Evolutionary conservation across 2,888 invertebrate species (phyloP).

Genomic region (Dinocampus coccinellae): DNA sequence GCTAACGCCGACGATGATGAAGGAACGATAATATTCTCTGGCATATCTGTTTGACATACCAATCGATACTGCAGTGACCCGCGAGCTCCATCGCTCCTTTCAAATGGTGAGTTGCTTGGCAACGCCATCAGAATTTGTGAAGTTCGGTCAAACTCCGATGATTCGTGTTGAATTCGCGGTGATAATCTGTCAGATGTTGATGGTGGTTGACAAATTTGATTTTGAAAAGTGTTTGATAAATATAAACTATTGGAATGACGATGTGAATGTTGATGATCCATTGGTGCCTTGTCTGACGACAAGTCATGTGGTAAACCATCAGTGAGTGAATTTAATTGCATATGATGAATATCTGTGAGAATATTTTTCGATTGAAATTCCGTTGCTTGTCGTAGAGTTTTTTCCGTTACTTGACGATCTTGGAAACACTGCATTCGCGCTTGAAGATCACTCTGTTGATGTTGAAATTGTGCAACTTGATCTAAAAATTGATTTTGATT

Average conservation of each 20-base stretch:
- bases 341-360: slow-evolving; percentile 45
- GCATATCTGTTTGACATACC: slow-evolving; percentile 50
- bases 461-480: slow-evolving; percentile 65
- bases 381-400: slow-evolving; percentile 48
- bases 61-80: slow-evolving; percentile 61
- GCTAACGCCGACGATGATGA: slow-evolving; percentile 31
- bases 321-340: slow-evolving; percentile 49
- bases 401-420: slow-evolving; percentile 59
- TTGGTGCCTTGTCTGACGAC: slow-evolving; percentile 49
- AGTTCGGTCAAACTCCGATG: slow-evolving; percentile 51
- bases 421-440: slow-evolving; percentile 60
- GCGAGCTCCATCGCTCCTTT: slow-evolving; percentile 59
- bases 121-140: slow-evolving; percentile 59
- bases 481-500: slow-evolving; percentile 66
- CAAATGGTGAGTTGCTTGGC: slow-evolving; percentile 61
- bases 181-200: slow-evolving; percentile 59
- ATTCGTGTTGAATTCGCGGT: slow-evolving; percentile 59
- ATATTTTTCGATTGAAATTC: slow-evolving; percentile 51
- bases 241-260: slow-evolving; percentile 50
- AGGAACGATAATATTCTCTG: slow-evolving; percentile 40
- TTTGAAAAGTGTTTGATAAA: slow-evolving; percentile 42
- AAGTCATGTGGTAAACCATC: slow-evolving; percentile 52
- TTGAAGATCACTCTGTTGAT: slow-evolving; percentile 62
- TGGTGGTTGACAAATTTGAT: slow-evolving; percentile 52
- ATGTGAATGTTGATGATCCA: slow-evolving; percentile 48